A percentile compares a stretch with the other conserved stretches of the same genome.
phyloP scores from a whole-genome alignment of 2,888 invertebrate species.

The Nymphalis c-album region DNA sequence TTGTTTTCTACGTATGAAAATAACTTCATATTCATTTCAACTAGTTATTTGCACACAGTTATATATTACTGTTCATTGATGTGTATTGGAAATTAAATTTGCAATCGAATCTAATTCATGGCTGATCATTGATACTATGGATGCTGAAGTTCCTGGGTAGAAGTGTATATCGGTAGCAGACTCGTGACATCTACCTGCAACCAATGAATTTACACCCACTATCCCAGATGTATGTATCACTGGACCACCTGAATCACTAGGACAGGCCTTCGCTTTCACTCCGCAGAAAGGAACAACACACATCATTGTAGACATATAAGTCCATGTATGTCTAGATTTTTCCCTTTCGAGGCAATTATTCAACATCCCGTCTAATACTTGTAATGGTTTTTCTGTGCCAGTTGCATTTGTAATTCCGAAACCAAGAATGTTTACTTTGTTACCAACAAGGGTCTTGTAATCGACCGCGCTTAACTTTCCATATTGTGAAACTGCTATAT shows the following conservation, averaged over 20 bases:
- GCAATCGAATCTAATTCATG: too few relatives aligned
- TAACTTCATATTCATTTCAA: too few relatives aligned
- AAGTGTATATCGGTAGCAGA: too few relatives aligned
- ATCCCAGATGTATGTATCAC: constrained; percentile 1
- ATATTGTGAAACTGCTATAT: constrained; percentile 1
- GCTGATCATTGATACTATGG: too few relatives aligned
- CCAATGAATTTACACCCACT: too few relatives aligned
- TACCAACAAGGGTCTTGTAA: constrained; percentile 3
- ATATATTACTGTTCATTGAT: too few relatives aligned
- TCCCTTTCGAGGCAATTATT: background rate
- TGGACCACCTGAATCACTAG: constrained; percentile 10
- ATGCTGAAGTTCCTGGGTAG: too few relatives aligned
- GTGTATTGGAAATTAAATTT: too few relatives aligned
- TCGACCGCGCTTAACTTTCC: constrained; percentile 7
- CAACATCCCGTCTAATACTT: background rate
- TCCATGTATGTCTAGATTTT: background rate
- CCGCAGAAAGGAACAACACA: constrained; percentile 8
- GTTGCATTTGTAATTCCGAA: background rate
- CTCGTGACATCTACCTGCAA: too few relatives aligned
- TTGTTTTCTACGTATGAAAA: too few relatives aligned
- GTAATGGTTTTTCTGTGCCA: background rate
- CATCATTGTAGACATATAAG: background rate
- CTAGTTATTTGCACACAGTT: too few relatives aligned
- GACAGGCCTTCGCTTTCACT: background rate
- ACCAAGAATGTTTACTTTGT: constrained; percentile 1